These are phyloP conservation scores for Scaptomyza pallida DNA, from an alignment of 1,140 invertebrate species.

Conservation along the genomic window DNA sequence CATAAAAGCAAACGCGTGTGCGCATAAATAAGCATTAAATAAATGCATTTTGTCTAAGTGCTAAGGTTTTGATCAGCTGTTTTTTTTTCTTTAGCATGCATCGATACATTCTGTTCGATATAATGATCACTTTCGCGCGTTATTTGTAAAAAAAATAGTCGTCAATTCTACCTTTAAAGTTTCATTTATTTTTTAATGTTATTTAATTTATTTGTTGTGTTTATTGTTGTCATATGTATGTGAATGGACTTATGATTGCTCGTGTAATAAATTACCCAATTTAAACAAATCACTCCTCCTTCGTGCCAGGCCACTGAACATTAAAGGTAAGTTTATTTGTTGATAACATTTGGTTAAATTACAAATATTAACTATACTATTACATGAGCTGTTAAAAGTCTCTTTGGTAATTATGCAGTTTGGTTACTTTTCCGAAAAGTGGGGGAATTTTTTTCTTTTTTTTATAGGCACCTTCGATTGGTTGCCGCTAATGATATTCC, in stretches of 20 bases:
- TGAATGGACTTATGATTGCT: background rate
- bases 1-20: background rate
- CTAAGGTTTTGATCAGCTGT: background rate
- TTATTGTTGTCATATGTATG: background rate
- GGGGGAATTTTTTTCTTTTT: no score
- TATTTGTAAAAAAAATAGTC: background rate
- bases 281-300: background rate
- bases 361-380: no score
- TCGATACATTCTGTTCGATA: background rate
- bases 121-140: background rate
- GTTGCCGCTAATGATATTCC: no score
- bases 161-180: background rate
- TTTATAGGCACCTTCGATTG: no score
- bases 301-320: background rate
- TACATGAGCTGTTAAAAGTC: no score
- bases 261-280: background rate
- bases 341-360: background rate
- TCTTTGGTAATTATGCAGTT: no score
- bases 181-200: no score
- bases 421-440: no score
- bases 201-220: background rate
- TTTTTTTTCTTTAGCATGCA: background rate
- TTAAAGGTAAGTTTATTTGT: background rate
- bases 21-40: background rate
- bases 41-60: background rate